These are phyloP conservation scores for Steinernema hermaphroditum DNA, from an alignment of 2,888 invertebrate species.

Conservation along the genomic window DNA sequence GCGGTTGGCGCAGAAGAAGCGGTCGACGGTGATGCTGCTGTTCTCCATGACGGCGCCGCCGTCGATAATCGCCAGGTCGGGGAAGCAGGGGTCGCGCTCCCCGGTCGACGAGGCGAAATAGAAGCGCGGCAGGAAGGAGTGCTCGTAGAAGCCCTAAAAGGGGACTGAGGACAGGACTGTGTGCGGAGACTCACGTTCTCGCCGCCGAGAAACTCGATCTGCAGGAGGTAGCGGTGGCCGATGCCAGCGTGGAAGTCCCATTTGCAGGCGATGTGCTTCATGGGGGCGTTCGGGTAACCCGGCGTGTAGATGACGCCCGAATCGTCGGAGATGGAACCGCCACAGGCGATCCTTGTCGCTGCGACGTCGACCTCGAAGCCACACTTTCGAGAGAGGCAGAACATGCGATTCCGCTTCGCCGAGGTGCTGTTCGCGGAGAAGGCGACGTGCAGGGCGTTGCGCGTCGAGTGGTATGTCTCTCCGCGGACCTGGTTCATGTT, in stretches of 20 bases:
- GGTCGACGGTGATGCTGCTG: neutral
- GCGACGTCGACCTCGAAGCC: slow-evolving; percentile 57
- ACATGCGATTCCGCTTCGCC: slow-evolving; percentile 40
- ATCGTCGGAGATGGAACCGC: slow-evolving; percentile 53
- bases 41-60: slow-evolving; percentile 4
- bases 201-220: slow-evolving; percentile 49
- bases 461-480: slow-evolving; percentile 33
- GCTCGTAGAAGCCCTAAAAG: slow-evolving; percentile 49
- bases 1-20: slow-evolving; percentile 50
- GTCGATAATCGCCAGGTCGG: slow-evolving; percentile 38
- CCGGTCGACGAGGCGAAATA: neutral
- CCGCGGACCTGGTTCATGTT: slow-evolving; percentile 11
- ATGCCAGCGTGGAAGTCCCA: slow-evolving; percentile 60
- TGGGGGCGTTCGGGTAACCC: slow-evolving; percentile 50
- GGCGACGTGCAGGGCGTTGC: slow-evolving; percentile 32
- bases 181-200: slow-evolving; percentile 30
- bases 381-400: slow-evolving; percentile 55
- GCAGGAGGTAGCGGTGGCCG: slow-evolving; percentile 51
- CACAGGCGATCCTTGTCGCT: slow-evolving; percentile 50
- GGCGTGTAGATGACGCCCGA: slow-evolving; percentile 51
- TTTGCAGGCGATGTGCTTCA: slow-evolving; percentile 47
- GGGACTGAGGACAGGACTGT: neutral
- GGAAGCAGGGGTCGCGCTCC: slow-evolving; percentile 38
- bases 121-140: slow-evolving; percentile 29
- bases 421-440: slow-evolving; percentile 36